Evolutionary conservation across 2,888 invertebrate species (phyloP), one percentile per base, ranked within the genome.

Genomic region (Phalera bucephala): DNA sequence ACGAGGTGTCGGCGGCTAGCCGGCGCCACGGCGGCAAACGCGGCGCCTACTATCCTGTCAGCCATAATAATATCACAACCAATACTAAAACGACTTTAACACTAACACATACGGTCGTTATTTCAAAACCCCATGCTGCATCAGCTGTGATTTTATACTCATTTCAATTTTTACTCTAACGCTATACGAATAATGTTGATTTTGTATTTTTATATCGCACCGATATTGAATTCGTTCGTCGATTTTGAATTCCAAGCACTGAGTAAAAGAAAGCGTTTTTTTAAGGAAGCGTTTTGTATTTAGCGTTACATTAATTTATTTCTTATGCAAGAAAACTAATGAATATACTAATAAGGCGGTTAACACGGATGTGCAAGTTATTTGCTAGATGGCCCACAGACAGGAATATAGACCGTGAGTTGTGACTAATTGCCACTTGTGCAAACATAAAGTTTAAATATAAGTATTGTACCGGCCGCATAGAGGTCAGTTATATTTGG

Each of bases 1-100:
- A 85, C 84, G 84, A 88, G 85, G 87, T 85, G 87, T 82, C 73
- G 80, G 84, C 87, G 88, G 83, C 88, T 67, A 72, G 84, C 73
- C 84, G 88, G 88, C 88, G 88, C 88, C 88, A 86, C 65, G 75
- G 80, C 75, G 81, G 80, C 78, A 81, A 78, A 51, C 65, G 70
- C 76, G 88, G 88, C 88, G 88, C 88, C 88, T 84, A 65, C 83
- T 79, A 79, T 82, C 87, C 84, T 87, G 80, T 76, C 76, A 72
- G 70, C 69, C 65, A 71, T 65, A 58, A 60, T 55, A 52, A 44
- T 36, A 36, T n/a, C 21, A 10, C 30, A 20, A 3, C 19, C 62
- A 66, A 44, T 17, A 34, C 3, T 66, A 60, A 63, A 50, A 21
- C 31, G 52, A 64, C 67, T 61, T 45, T 66, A 72, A 2, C 0